A percentile compares a stretch with the other conserved stretches of the same genome.
Evolutionary conservation across 2,888 invertebrate genomes (phyloP).

Genomic region (Drosophila setosimentum): DNA sequence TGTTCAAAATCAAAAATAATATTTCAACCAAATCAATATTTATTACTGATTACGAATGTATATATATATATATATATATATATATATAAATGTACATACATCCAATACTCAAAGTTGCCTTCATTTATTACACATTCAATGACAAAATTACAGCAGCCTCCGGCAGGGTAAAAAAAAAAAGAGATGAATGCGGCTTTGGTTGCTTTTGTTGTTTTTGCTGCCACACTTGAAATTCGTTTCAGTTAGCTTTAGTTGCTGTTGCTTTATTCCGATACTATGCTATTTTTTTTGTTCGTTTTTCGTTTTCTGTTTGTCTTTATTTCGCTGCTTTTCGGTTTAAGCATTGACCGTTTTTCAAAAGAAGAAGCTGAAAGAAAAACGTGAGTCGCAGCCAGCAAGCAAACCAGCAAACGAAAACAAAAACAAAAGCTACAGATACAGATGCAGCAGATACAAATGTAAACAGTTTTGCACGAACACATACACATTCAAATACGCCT

Average conservation of each 20-base stretch:
- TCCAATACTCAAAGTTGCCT: background rate
- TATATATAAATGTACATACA: background rate
- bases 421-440: conserved; percentile 48
- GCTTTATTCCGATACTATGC: conserved; percentile 19
- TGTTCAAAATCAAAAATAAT: background rate
- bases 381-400: conserved; percentile 59
- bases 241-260: conserved; percentile 37
- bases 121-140: background rate
- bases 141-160: background rate
- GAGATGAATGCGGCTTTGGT: conserved; percentile 20
- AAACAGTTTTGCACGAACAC: conserved; percentile 40
- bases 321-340: conserved; percentile 43
- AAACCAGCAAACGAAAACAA: conserved; percentile 45
- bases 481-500: background rate
- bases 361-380: conserved; percentile 61
- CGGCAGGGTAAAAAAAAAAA: conserved; percentile 22
- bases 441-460: conserved; percentile 51
- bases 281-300: background rate
- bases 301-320: background rate
- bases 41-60: background rate
- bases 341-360: conserved; percentile 54
- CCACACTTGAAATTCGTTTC: conserved; percentile 58
- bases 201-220: conserved; percentile 1
- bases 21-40: background rate
- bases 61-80: background rate